Evolutionary conservation across 2,797 vertebrate species (phyloP), one percentile per base, ranked within the genome.

Genomic region (Leptodactylus fallax): DNA sequence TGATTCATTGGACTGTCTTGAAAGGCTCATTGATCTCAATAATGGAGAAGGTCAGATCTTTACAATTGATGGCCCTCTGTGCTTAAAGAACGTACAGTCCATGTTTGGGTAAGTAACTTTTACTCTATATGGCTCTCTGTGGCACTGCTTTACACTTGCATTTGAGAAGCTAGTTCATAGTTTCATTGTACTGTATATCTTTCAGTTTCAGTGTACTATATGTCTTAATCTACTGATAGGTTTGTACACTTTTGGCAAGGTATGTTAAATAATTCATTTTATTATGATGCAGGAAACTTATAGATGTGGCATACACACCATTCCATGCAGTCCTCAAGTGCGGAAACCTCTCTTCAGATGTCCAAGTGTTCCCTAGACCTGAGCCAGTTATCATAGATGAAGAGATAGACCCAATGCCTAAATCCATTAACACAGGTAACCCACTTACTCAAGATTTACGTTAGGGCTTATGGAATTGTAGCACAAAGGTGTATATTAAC

Each of bases 311-410:
- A 0, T 99, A 99, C 87, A 97, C 97, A 1, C 97, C 98, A 23
- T 99, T 99, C 94, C 98, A 99, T 4, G 98, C 98, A 27, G 96
- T 97, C 61, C 94, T 99, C 90, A 98, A 97, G 91, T 99, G 98
- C 89, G 98, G 98, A 87, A 98, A 99, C 93, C 92, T 99, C 89
- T 96, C 97, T 0, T 98, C 98, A 25, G 98, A 99, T 5, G 98
- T 99, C 85, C 98, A 99, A 94, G 98, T 99, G 78, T 99, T 99
- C 92, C 98, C 98, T 87, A 97, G 98, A 78, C 98, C 98, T 56
- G 98, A 99, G 86, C 97, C 97, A 12, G 94, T 99, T 23, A 90
- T 97, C 78, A 92, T 98, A 90, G 98, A 99, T 90, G 98, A 99
- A 78, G 98, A 99, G 92, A 96, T 99, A 82, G 98, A 99, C 78